Percentiles rank a stretch among this genome's conserved stretches.
Conservation (phyloP, 2,888 invertebrate genomes). For the Limnephilus rhombicus region DNA sequence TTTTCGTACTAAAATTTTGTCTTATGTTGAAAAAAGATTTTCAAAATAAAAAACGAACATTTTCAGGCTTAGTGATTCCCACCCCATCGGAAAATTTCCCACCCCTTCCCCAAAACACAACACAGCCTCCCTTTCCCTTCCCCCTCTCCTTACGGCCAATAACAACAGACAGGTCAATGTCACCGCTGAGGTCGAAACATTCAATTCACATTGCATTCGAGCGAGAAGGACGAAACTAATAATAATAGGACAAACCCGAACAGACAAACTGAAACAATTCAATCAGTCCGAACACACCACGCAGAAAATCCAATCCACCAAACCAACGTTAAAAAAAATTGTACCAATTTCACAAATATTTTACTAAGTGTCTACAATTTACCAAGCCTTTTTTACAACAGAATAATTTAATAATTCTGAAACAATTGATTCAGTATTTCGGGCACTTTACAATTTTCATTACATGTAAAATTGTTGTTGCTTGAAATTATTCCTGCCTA, state of each 20-base stretch:
- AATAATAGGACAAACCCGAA: conserved; percentile 42
- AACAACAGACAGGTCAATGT: conserved; percentile 60
- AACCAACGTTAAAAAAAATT: neutral
- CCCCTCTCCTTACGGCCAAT: conserved; percentile 45
- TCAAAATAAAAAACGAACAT: neutral
- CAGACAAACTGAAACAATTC: neutral
- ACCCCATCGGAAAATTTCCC: neutral
- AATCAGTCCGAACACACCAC: neutral
- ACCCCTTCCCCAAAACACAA: conserved; percentile 4
- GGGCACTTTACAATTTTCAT: neutral
- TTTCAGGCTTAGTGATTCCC: neutral
- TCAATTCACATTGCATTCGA: conserved; percentile 44
- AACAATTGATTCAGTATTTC: neutral
- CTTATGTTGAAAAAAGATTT: neutral
- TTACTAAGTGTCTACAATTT: neutral
- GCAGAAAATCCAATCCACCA: neutral
- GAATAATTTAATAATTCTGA: neutral
- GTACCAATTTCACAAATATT: neutral
- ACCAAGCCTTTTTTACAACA: neutral
- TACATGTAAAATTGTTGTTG: neutral
- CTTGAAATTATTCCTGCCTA: neutral
- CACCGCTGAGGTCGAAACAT: conserved; percentile 53
- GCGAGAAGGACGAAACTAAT: conserved; percentile 43
- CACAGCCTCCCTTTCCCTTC: neutral
- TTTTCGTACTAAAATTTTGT: neutral